Conservation (phyloP, 2,888 invertebrate species). For the Leptopilina syphax region DNA sequence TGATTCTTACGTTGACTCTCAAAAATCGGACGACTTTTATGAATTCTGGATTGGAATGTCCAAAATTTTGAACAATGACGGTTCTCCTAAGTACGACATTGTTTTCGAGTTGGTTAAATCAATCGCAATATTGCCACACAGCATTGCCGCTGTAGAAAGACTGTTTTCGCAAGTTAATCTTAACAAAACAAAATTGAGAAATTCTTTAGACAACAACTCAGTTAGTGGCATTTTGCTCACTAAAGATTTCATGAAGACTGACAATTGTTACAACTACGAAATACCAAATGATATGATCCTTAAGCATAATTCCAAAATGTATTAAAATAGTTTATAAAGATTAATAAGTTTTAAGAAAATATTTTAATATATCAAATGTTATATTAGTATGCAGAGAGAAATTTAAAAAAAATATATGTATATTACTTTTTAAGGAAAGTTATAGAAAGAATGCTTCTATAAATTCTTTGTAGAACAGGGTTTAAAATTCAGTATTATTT, state of each 20-base stretch:
- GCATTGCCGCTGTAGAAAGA: neutral
- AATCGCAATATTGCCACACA: conserved; percentile 15
- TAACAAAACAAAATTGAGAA: neutral
- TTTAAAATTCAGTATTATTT: too few relatives aligned
- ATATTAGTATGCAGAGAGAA: neutral
- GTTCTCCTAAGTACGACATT: neutral
- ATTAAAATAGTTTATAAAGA: neutral
- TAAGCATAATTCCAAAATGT: neutral
- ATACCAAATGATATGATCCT: conserved; percentile 2
- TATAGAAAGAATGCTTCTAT: too few relatives aligned
- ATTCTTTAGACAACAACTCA: neutral
- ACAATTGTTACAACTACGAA: neutral
- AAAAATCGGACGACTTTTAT: conserved; percentile 1
- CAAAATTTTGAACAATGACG: neutral
- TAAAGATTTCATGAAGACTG: neutral
- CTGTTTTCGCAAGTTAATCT: conserved; percentile 8
- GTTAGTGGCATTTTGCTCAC: neutral
- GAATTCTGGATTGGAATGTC: conserved; percentile 4
- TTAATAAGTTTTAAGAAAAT: neutral
- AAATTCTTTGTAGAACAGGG: too few relatives aligned
- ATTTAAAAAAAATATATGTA: too few relatives aligned
- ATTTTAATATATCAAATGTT: neutral
- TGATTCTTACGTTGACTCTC: neutral
- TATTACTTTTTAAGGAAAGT: too few relatives aligned
- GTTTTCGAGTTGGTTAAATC: neutral